Base-by-base conservation (phyloP, 2,797 vertebrate species). In the Corythornis leucogaster region DNA sequence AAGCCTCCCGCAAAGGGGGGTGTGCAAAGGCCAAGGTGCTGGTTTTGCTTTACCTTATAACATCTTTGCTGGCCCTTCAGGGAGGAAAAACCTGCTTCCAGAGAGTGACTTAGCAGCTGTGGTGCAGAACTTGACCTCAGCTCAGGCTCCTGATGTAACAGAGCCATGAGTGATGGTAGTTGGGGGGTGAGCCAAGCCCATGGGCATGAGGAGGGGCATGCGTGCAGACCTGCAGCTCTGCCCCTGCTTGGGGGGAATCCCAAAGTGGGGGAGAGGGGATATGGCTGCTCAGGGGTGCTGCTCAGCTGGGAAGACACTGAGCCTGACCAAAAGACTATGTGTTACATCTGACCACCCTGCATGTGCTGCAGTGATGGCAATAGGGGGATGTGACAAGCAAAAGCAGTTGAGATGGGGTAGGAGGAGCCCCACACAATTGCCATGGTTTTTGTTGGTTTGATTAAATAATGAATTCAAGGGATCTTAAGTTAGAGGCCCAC, bases 131-230 rank as follows among this genome's bases (percentile, higher is more conserved):
- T 21, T 2, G 28, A 42, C 45, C 12, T 25, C 48, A 50, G n/a
- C 5, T 5, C 8, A 1, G 35, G 55, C 6, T 35, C 42, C 42
- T 3, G 2, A 13, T 5, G n/a, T 5, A 6, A 8, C 0, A 2
- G 30, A 48, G 30, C 61, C 10, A 1, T 18, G 7, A 2, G 3
- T 0, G 5, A n/a, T 8, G 59, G 43, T 0, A 4, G n/a, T 0
- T 4, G 30, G 57, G 62, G 64, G 7, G 73, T 1, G 26, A 46
- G 64, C 55, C 30, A 64, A 61, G 71, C 28, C 54, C 2, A 2
- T 2, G 73, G 43, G 17, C 0, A 17, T 8, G 8, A 26, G 26
- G 16, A 21, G 16, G 30, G 2, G 50, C 5, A 15, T 1, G 15
- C 0, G 3, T 8, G 67, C 28, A 6, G 48, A 2, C 21, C 57